Base-by-base conservation (phyloP, 2,797 vertebrate species). In the Calcarius lapponicus region DNA sequence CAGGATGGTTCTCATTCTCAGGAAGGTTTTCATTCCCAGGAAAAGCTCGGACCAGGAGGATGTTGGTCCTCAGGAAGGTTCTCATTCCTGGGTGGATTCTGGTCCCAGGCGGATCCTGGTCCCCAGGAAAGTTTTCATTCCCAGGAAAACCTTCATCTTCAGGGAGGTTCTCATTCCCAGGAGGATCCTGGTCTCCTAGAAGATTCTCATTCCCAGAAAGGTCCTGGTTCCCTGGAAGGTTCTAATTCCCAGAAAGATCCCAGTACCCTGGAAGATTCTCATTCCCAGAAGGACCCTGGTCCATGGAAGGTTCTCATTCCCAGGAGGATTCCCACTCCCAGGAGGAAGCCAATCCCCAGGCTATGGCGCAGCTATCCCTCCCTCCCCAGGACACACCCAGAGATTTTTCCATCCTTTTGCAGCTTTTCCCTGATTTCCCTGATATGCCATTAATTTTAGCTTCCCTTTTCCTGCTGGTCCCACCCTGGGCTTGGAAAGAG, bases 91-190 rank as follows among this genome's bases (percentile, higher is more conserved):
- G 38, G 10, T 1, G 4, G 7, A 28, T 43, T 2, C 2, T 28
- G 13, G 12, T 21, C 38, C 31, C 51, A 56, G 36, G 9, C 3
- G 2, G 4, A 7, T 16, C 0, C 6, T 54, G 0, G 1, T 54
- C 0, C 7, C 4, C 25, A 4, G 19, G 8, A 29, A 13, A 0
- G 2, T 22, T 4, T 17, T 28, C 10, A 17, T 56, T 34, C 70
- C 40, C 32, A 50, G 6, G 4, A 3, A 0, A 3, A 17, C 22
- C 2, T 2, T 17, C 1, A 2, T 53, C 1, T 1, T 36, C 29
- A 1, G 3, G 34, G 22, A 38, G 1, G 6, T 36, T 22, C 65
- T 38, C 14, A 21, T 67, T 38, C 34, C n/a, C 26, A 18, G 67
- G 1, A 31, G 2, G 28, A 32, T 40, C 19, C 8, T 7, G 22